Conservation (phyloP, 2,797 vertebrate genomes). For the Dryobates pubescens region DNA sequence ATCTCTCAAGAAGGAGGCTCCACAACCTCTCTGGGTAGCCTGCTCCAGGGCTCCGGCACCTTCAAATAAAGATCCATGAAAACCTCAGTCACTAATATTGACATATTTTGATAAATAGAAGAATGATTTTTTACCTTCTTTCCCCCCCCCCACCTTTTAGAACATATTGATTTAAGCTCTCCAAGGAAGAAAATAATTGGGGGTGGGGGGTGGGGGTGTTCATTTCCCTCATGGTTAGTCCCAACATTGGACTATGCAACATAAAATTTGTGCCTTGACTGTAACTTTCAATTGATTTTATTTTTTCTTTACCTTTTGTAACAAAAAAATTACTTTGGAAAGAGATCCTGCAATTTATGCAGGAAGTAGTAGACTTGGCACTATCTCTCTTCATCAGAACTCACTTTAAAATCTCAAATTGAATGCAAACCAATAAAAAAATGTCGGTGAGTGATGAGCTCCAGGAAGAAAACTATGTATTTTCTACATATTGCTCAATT, state of each 20-base stretch:
- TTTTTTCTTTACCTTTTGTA: not conserved
- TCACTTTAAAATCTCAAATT: not conserved
- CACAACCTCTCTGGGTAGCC: no score
- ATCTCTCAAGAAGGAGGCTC: no score
- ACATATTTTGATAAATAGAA: not conserved
- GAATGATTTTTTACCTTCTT: not conserved
- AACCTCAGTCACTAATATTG: not conserved
- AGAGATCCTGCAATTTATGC: not conserved
- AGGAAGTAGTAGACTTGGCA: not conserved
- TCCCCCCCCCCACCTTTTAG: not conserved
- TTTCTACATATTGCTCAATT: not conserved
- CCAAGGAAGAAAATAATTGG: not conserved
- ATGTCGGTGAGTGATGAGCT: not conserved
- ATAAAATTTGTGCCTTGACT: not conserved
- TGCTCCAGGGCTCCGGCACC: no score
- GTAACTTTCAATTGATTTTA: not conserved
- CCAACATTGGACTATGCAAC: not conserved
- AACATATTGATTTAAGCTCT: not conserved
- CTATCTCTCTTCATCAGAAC: not conserved
- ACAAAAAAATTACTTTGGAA: not conserved
- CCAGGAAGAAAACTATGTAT: not conserved
- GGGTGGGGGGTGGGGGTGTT: not conserved
- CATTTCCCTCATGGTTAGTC: not conserved
- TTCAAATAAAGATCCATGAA: not conserved
- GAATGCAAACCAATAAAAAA: not conserved